phyloP scores from a whole-genome alignment of 2,797 vertebrate species.

The Eospalax fontanierii region DNA sequence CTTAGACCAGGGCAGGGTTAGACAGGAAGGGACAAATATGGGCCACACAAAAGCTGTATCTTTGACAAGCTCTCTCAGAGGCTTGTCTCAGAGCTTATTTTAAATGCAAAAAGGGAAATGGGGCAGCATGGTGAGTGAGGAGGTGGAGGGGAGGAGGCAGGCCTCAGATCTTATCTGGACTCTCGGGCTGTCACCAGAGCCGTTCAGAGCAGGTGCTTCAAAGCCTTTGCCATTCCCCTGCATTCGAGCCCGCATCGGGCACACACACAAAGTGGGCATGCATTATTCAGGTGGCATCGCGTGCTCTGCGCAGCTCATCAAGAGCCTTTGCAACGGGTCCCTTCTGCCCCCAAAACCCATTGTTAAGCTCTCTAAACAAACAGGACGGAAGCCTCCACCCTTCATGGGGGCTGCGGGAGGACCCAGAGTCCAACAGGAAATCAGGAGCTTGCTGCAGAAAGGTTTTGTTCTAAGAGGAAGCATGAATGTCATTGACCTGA shows the following conservation, averaged over 20 bases:
- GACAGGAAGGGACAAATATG: neutral
- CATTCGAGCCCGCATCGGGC: neutral
- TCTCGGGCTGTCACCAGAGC: conserved; percentile 68
- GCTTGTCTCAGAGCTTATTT: conserved; percentile 70
- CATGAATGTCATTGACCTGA: conserved; percentile 90
- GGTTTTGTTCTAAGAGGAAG: conserved; percentile 85
- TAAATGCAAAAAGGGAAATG: conserved; percentile 78
- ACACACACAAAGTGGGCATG: conserved; percentile 74
- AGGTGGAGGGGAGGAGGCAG: conserved; percentile 60
- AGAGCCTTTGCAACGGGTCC: neutral
- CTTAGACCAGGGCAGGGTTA: neutral
- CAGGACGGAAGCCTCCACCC: conserved; percentile 57
- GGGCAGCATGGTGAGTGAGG: neutral
- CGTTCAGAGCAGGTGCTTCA: conserved; percentile 80
- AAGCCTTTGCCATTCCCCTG: conserved; percentile 65
- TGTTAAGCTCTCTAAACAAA: conserved; percentile 80
- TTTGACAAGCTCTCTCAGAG: conserved; percentile 64
- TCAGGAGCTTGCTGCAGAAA: conserved; percentile 86
- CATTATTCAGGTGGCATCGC: conserved; percentile 78
- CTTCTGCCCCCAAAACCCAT: conserved; percentile 79
- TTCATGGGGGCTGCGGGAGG: conserved; percentile 56
- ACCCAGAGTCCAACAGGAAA: conserved; percentile 89
- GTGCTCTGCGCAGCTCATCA: neutral
- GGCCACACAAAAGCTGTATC: neutral
- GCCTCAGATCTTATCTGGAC: conserved; percentile 77